Percentiles rank a stretch among this genome's conserved stretches.
phyloP scores from a whole-genome alignment of 2,113 vertebrate genomes.

The Cyanoramphus novaezelandiae region DNA sequence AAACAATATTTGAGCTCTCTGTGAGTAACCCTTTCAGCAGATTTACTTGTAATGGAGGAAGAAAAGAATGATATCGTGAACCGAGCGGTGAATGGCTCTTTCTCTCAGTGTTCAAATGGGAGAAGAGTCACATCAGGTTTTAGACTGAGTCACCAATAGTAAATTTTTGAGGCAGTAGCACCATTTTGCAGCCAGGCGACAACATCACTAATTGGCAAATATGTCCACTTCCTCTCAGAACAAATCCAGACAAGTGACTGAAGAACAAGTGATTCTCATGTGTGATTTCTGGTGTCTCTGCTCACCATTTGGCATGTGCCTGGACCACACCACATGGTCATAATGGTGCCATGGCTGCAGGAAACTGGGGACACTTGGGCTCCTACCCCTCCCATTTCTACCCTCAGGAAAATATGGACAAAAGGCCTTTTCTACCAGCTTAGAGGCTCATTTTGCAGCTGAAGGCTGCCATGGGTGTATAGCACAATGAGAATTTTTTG shows the following conservation, averaged over 20 bases:
- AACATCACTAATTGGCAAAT: background rate
- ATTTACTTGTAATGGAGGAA: background rate
- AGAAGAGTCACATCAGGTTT: background rate
- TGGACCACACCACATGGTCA: accelerated
- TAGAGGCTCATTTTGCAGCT: background rate
- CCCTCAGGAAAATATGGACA: accelerated
- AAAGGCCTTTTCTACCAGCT: background rate
- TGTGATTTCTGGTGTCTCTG: background rate
- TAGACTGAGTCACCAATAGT: background rate
- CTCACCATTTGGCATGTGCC: accelerated
- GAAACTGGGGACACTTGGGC: background rate
- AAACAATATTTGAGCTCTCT: background rate
- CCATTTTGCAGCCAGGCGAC: background rate
- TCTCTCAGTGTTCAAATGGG: background rate
- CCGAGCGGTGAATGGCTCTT: background rate
- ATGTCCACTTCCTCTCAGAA: background rate
- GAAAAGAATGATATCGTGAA: background rate
- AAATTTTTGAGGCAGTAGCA: background rate
- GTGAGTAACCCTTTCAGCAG: background rate
- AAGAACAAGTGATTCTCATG: background rate
- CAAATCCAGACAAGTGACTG: background rate
- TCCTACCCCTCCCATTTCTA: background rate
- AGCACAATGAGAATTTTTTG: background rate
- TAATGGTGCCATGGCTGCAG: background rate
- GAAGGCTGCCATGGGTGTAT: accelerated